Percentiles rank a stretch among this genome's conserved stretches.
Evolutionary conservation across 2,113 vertebrate species (phyloP).

Genomic region (Oenanthe oenanthe): DNA sequence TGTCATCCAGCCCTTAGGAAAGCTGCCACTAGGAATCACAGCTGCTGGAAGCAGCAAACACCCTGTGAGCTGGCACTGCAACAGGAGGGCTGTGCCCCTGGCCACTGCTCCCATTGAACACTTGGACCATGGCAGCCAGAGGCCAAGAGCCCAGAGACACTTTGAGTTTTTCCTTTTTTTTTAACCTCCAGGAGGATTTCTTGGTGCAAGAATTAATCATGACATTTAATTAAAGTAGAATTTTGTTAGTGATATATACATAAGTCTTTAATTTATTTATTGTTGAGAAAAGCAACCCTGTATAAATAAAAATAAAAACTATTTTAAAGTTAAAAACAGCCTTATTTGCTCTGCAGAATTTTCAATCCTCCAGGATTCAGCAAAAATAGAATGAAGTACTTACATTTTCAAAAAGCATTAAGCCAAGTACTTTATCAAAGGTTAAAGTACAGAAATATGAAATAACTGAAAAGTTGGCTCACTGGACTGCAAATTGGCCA

Average conservation of each 20-base stretch:
- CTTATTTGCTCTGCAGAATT: not conserved
- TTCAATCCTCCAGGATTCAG: not conserved
- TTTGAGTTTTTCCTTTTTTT: not conserved
- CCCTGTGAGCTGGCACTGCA: not conserved
- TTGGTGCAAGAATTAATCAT: not conserved
- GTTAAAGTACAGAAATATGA: constrained; percentile 12
- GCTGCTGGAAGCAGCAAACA: not conserved
- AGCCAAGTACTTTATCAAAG: constrained; percentile 23
- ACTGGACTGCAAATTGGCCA: not conserved
- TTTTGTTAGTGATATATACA: not conserved
- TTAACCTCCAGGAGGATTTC: not conserved
- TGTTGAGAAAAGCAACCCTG: not conserved
- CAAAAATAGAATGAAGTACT: not conserved
- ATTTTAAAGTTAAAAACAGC: not conserved
- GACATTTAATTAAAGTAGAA: not conserved
- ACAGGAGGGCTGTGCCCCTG: not conserved
- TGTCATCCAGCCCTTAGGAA: not conserved
- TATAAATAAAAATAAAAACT: not conserved
- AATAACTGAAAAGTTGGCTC: constrained; percentile 21
- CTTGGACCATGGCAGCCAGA: fast-evolving
- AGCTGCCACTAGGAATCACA: not conserved
- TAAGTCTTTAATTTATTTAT: not conserved
- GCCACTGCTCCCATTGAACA: not conserved
- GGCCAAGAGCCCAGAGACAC: not conserved
- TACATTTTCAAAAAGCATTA: constrained; percentile 27